Conservation (phyloP, 1,140 invertebrate species). For the Drosophila guanche region DNA sequence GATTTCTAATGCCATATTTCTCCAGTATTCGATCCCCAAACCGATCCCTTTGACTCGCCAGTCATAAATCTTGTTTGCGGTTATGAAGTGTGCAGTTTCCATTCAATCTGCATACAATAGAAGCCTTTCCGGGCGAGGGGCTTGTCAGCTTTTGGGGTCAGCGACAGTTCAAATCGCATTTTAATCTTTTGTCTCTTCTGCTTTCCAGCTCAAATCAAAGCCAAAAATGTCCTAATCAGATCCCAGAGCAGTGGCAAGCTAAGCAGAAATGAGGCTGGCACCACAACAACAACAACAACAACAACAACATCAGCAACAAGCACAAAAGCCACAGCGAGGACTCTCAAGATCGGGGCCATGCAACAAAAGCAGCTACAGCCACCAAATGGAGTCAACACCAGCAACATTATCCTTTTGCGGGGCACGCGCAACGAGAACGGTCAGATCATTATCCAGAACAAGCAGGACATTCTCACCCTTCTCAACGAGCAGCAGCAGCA, state of each 20-base stretch:
- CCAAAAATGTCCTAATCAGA: conserved; percentile 67
- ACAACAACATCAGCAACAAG: conserved; percentile 43
- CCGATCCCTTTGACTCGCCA: conserved; percentile 35
- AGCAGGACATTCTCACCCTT: conserved; percentile 80
- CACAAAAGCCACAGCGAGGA: conserved; percentile 43
- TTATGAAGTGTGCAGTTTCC: conserved; percentile 55
- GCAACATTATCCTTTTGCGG: conserved; percentile 81
- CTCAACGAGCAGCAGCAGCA: conserved; percentile 77
- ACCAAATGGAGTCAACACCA: conserved; percentile 44
- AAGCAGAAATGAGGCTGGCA: conserved; percentile 59
- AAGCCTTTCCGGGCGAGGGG: neutral
- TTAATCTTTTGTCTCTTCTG: neutral
- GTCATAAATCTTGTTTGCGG: conserved; percentile 68
- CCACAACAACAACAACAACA: conserved; percentile 50
- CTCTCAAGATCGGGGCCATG: conserved; percentile 78
- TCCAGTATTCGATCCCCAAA: conserved; percentile 22
- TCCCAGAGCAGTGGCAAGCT: conserved; percentile 70
- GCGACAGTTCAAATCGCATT: neutral
- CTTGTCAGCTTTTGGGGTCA: conserved; percentile 30
- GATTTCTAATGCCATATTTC: conserved; percentile 47
- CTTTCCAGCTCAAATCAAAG: conserved; percentile 44
- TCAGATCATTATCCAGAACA: conserved; percentile 83
- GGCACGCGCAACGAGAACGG: conserved; percentile 83
- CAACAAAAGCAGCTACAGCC: conserved; percentile 67
- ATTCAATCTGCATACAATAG: conserved; percentile 58